Conservation (phyloP, 2,113 vertebrate genomes). For the Gavialis gangeticus region DNA sequence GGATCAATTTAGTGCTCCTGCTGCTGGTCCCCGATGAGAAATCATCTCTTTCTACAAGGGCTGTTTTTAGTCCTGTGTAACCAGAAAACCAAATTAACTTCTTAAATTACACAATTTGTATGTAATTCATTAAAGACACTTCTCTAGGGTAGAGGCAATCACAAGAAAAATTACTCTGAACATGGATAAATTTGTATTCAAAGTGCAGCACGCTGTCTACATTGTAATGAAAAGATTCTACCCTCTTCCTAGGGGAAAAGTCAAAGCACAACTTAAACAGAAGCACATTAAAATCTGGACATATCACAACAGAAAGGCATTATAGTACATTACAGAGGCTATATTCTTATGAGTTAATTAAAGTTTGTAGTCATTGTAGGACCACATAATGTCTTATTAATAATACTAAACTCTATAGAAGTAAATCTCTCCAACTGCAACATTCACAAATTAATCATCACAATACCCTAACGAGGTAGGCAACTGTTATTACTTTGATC, state of each 20-base stretch:
- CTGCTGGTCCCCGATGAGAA: slow-evolving; percentile 97
- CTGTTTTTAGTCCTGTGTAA: slow-evolving; percentile 93
- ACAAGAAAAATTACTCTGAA: slow-evolving; percentile 84
- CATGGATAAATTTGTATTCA: slow-evolving; percentile 85
- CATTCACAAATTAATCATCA: rapidly evolving
- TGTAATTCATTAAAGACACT: slow-evolving; percentile 87
- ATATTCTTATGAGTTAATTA: background rate
- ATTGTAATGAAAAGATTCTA: slow-evolving; percentile 84
- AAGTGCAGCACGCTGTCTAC: slow-evolving; percentile 77
- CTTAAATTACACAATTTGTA: slow-evolving; percentile 88
- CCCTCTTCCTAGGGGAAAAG: slow-evolving; percentile 81
- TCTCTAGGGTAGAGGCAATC: slow-evolving; percentile 86
- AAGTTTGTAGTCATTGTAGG: background rate
- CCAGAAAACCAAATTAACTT: slow-evolving; percentile 91
- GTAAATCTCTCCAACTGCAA: background rate
- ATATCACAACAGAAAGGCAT: slow-evolving; percentile 72
- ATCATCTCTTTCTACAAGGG: slow-evolving; percentile 92
- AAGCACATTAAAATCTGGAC: slow-evolving; percentile 77
- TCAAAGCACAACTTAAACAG: slow-evolving; percentile 73
- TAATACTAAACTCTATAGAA: slow-evolving; percentile 23
- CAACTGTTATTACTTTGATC: background rate
- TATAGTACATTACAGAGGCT: slow-evolving; percentile 32
- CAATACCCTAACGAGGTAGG: background rate
- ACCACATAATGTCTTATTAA: background rate
- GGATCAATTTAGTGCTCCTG: slow-evolving; percentile 95